Conservation (phyloP, 1,140 invertebrate species). For the Drosophila sturtevanti region DNA sequence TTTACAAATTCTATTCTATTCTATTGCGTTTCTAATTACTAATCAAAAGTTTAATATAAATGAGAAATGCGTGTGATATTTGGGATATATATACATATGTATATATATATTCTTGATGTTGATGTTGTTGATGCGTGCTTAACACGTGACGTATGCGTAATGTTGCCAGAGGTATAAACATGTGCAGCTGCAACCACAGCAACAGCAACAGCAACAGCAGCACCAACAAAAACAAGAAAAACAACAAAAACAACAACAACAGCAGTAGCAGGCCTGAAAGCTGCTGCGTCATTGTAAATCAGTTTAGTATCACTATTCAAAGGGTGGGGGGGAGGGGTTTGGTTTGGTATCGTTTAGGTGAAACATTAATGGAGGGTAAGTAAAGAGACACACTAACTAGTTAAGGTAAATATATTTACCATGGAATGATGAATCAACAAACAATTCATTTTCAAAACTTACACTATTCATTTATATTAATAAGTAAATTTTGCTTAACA, state of each 20-base stretch:
- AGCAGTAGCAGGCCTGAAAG: constrained; percentile 3
- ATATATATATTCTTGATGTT: not conserved
- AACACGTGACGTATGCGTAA: constrained; percentile 76
- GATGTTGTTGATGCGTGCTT: constrained; percentile 57
- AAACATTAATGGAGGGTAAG: not conserved
- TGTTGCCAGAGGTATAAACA: constrained; percentile 23
- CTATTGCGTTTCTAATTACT: constrained; percentile 13
- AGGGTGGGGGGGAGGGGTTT: not conserved
- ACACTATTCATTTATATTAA: no score
- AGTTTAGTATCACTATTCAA: not conserved
- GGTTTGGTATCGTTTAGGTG: not conserved
- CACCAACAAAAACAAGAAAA: no score
- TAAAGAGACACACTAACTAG: not conserved
- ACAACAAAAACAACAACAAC: not conserved
- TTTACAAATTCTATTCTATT: no score
- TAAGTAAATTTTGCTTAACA: no score
- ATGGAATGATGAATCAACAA: not conserved
- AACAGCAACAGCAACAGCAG: not conserved
- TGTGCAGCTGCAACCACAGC: constrained; percentile 23
- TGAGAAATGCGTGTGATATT: constrained; percentile 39
- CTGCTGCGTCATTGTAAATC: constrained; percentile 14
- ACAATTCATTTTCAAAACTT: not conserved
- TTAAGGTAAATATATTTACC: not conserved
- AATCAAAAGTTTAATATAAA: constrained; percentile 38
- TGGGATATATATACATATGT: not conserved